A percentile compares a stretch with the other conserved stretches of the same genome.
phyloP scores from a whole-genome alignment of 2,113 vertebrate species.

The Perognathus longimembris region DNA sequence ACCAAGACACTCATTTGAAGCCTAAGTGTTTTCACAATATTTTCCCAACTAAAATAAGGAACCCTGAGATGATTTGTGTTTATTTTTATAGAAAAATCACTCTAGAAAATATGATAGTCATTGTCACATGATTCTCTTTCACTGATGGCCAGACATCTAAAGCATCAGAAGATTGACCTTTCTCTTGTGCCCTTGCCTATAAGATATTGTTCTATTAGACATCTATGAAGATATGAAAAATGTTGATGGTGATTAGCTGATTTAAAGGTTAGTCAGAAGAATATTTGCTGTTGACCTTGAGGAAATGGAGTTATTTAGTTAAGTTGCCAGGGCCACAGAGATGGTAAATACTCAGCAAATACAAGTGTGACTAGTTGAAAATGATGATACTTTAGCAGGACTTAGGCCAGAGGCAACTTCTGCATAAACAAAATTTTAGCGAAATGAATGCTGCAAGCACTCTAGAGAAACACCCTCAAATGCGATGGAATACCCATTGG shows the following conservation, averaged over 20 bases:
- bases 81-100: neutral
- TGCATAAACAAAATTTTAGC: neutral
- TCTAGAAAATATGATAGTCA: neutral
- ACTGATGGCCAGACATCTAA: neutral
- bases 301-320: neutral
- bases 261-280: conserved; percentile 11
- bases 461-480: neutral
- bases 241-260: neutral
- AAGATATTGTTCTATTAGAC: conserved; percentile 8
- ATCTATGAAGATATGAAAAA: neutral
- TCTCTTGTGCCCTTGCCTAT: neutral
- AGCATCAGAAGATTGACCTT: neutral
- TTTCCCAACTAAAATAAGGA: neutral
- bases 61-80: neutral
- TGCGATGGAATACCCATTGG: neutral
- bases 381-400: neutral
- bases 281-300: neutral
- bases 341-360: neutral
- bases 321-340: neutral
- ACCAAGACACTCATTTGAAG: neutral
- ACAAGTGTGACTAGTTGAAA: neutral
- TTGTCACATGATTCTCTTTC: neutral
- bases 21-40: neutral
- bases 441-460: neutral
- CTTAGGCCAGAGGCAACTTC: neutral